These are phyloP conservation scores for Scortum barcoo DNA, from an alignment of 2,113 vertebrate species.

Conservation along the genomic window DNA sequence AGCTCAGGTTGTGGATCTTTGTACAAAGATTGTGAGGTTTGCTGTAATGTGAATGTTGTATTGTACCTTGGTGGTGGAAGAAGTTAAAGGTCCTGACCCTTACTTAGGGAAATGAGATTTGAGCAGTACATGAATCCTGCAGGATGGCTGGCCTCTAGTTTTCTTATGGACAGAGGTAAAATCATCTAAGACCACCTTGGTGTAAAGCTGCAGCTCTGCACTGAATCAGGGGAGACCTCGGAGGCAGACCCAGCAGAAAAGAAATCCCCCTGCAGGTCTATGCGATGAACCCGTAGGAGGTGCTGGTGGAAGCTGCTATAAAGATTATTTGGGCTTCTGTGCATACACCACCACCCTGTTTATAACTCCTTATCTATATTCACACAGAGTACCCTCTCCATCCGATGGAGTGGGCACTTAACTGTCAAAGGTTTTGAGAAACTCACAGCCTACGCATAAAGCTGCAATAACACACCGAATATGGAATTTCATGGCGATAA, in stretches of 20 bases:
- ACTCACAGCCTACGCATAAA: neutral
- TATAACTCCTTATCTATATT: neutral
- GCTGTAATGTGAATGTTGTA: neutral
- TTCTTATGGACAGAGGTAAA: neutral
- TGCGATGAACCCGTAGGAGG: neutral
- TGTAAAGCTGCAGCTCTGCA: neutral
- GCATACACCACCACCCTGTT: neutral
- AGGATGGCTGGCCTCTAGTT: neutral
- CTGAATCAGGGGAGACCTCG: neutral
- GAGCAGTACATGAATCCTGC: neutral
- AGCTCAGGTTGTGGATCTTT: neutral
- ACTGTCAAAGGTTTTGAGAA: neutral
- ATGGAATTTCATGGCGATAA: neutral
- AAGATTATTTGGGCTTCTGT: conserved; percentile 1
- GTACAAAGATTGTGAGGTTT: neutral
- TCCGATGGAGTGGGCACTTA: neutral
- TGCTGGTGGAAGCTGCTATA: neutral
- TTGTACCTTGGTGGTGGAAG: neutral
- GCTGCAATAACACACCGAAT: neutral
- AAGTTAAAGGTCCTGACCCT: neutral
- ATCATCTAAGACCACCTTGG: neutral
- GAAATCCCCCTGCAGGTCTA: neutral
- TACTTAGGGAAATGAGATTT: neutral
- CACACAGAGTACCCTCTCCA: neutral
- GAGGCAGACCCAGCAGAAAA: neutral